Conservation (phyloP, 2,888 invertebrate species). For the Matsumyia berberina region DNA sequence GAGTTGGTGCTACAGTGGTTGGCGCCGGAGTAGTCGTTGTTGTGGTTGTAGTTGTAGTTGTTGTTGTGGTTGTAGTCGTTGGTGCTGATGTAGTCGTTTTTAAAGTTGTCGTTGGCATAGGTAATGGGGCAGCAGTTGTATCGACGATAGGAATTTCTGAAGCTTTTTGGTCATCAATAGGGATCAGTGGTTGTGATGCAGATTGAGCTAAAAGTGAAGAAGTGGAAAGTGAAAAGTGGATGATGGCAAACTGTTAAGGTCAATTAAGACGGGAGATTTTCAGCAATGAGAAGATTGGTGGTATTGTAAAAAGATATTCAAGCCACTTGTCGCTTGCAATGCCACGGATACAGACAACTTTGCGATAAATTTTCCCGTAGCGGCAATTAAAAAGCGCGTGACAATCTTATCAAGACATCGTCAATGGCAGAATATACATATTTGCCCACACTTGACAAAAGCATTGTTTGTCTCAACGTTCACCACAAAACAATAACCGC, state of each 20-base stretch:
- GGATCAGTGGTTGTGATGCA: constrained; percentile 17
- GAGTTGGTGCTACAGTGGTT: constrained; percentile 80
- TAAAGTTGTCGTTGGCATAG: not conserved
- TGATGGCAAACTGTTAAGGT: no score
- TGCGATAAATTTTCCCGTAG: no score
- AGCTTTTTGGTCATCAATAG: constrained; percentile 16
- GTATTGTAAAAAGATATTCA: no score
- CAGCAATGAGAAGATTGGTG: no score
- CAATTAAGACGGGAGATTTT: no score
- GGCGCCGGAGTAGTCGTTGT: constrained; percentile 80
- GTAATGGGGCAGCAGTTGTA: not conserved
- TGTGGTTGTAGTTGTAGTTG: constrained; percentile 80
- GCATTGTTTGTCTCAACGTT: not conserved
- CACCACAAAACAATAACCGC: constrained; percentile 34
- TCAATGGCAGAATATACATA: not conserved
- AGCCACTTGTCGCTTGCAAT: no score
- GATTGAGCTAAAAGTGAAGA: constrained; percentile 18
- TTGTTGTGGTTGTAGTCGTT: constrained; percentile 78
- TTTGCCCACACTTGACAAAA: not conserved
- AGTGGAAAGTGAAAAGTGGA: no score
- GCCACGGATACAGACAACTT: no score
- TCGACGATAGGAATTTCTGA: not conserved
- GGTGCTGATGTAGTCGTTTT: constrained; percentile 37
- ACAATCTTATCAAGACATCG: not conserved
- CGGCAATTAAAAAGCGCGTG: no score